Percentiles rank a stretch among this genome's conserved stretches.
These are phyloP conservation scores for Oscarella lobularis DNA, from an alignment of 37 sponge, comb jelly and placozoan genomes.

Conservation along the genomic window DNA sequence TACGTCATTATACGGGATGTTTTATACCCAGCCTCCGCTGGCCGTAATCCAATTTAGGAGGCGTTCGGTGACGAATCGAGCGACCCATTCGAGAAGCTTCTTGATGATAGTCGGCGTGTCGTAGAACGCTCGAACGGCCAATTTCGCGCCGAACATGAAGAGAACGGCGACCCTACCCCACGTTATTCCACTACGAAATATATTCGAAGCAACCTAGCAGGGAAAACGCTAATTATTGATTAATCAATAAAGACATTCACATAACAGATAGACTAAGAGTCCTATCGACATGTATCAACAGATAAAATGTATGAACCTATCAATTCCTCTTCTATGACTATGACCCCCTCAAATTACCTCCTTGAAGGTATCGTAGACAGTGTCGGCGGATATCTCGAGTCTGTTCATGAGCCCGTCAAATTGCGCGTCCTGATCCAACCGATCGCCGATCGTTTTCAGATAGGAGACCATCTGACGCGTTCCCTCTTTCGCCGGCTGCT, in stretches of 20 bases:
- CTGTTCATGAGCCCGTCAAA: not conserved
- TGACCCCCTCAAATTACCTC: too few species aligned
- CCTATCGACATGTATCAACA: too few species aligned
- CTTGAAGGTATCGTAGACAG: not conserved
- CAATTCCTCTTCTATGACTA: too few species aligned
- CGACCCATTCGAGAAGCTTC: not conserved
- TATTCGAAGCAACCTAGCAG: not conserved
- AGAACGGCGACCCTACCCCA: constrained; percentile 3
- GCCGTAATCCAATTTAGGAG: not conserved
- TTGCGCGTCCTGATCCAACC: not conserved
- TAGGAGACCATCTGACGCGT: not conserved
- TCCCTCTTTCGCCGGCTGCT: not conserved
- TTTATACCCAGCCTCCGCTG: not conserved
- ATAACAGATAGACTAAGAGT: too few species aligned
- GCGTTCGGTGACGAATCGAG: constrained; percentile 2
- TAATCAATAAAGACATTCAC: too few species aligned
- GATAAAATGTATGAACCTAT: too few species aligned
- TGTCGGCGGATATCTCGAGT: not conserved
- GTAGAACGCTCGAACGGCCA: not conserved
- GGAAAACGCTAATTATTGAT: too few species aligned
- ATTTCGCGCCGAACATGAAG: constrained; percentile 5
- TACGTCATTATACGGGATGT: not conserved
- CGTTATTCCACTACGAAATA: not conserved
- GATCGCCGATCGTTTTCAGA: not conserved
- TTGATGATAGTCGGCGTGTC: not conserved